Conservation (phyloP, 2,113 vertebrate species). For the Pungitius pungitius region DNA sequence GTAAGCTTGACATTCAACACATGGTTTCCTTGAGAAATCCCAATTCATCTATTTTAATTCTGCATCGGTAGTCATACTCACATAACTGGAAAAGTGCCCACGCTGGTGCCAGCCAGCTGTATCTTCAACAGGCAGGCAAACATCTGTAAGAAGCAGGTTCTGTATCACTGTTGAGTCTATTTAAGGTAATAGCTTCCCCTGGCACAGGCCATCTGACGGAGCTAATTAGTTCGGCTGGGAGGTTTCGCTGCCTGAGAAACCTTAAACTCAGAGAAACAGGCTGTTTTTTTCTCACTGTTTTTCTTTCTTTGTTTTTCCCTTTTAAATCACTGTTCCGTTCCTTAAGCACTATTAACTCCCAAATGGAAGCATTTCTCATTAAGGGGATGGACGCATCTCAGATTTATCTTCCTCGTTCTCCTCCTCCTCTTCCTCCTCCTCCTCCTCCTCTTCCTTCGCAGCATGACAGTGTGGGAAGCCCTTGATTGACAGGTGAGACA, state of each 20-base stretch:
- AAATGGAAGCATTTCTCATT: slow-evolving; percentile 67
- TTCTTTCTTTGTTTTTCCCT: slow-evolving; percentile 59
- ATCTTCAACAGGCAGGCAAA: slow-evolving; percentile 71
- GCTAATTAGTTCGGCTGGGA: slow-evolving; percentile 77
- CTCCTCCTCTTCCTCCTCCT: slow-evolving; percentile 30
- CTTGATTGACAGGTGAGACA: slow-evolving; percentile 75
- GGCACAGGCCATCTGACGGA: slow-evolving; percentile 75
- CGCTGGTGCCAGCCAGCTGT: slow-evolving; percentile 63
- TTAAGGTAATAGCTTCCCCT: slow-evolving; percentile 77
- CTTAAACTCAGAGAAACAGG: slow-evolving; percentile 62
- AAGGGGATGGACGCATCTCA: slow-evolving; percentile 62
- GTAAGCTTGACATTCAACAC: slow-evolving; percentile 11
- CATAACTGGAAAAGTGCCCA: slow-evolving; percentile 51
- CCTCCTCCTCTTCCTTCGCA: slow-evolving; percentile 35
- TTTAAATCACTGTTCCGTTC: slow-evolving; percentile 70
- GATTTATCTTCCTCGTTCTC: slow-evolving; percentile 31
- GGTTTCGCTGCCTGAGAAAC: slow-evolving; percentile 60
- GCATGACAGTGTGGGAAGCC: slow-evolving; percentile 25
- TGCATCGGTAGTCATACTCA: slow-evolving; percentile 60
- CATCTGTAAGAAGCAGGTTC: slow-evolving; percentile 73
- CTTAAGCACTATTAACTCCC: slow-evolving; percentile 69
- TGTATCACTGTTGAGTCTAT: slow-evolving; percentile 71
- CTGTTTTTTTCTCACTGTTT: slow-evolving; percentile 46
- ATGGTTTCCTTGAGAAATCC: slow-evolving; percentile 31
- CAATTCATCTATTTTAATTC: slow-evolving; percentile 61